Base-by-base conservation (phyloP, 2,888 invertebrate species). In the Lycaena phlaeas region DNA sequence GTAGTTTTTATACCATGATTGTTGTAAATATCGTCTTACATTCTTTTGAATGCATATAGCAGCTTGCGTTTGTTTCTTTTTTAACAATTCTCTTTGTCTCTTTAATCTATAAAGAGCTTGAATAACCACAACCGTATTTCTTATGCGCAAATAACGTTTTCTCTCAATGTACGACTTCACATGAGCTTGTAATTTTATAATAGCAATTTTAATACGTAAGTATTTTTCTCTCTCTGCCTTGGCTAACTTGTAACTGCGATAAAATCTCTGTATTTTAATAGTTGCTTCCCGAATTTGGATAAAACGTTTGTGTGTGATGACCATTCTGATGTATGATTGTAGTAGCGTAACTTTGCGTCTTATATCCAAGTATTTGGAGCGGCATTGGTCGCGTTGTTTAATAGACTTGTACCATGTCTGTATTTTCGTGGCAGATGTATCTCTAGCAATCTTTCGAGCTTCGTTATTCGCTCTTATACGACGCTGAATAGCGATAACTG, bases 31-130 rank as follows among this genome's bases (percentile, higher is more conserved):
- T 9, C 71, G 51, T 30, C 71, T 66, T 3, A 65, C 43, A 54
- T 77, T 59, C 49, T 75, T 78, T 46, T 81, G 82, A 34, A 79
- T 57, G 41, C 60, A 66, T 26, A 68, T 49, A 3, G 69, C 74
- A 4, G 81, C 72, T 7, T 50, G 34, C 46, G 57, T 50, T 54
- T 56, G 55, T 40, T 49, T 61, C 42, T 55, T 53, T 27, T 58
- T 68, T 17, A 47, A 42, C 0, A 61, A 18, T 12, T 59, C 53
- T 26, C 41, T 59, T 10, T 59, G 48, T 38, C 52, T 56, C 42
- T 68, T 71, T 2, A 67, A 53, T 45, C 72, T 74, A 54, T 72
- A 87, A 17, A 68, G 61, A 10, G 53, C 59, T 56, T 87, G 86
- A 40, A 87, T 57, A 2, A 54, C 56, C 2, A 66, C 27, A 11